Base-by-base conservation (phyloP, 2,113 vertebrate genomes). In the Amblyornis subalaris region DNA sequence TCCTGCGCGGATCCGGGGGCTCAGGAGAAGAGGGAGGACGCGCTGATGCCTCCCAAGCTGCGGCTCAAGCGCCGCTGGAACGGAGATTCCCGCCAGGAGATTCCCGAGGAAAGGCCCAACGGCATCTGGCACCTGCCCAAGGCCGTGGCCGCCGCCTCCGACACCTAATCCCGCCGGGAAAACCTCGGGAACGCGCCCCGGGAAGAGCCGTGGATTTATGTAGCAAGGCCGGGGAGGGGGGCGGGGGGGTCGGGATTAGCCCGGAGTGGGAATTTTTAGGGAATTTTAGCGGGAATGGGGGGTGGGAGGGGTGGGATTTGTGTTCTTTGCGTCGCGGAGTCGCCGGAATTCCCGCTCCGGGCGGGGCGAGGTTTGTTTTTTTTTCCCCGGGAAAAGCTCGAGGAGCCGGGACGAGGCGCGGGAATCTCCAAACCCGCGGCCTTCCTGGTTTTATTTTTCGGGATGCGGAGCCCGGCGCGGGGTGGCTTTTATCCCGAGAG, bases 1-100 rank as follows among this genome's bases (percentile, higher is more conserved):
- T 0, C 58, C 0, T 2, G 4, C 0, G 88, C 82, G 3, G 93
- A 95, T 0, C 1, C 26, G 0, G 77, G 35, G 0, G 53, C 6
- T 0, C 96, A 82, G 18, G 97, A 98, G 89, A 97, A 93, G 73
- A 92, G 96, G 22, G 98, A 98, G 44, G 98, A 98, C 3, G 98
- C 98, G 14, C 67, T 97, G 76, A 98, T 98, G 97, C 98, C 98
- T 0, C 98, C 98, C 1, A 98, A 98, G 74, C 97, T 98, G 45
- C 95, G 98, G 10, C 93, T 98, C 35, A 98, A 98, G 35, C 97
- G 98, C 3, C 97, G 97, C 23, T 98, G 98, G 98, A 97, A 98
- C 2, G 98, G 96, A 11, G 65, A 81, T 58, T 81, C 78, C 75
- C 94, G 97, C 4, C 92, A 88, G 8, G 97, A 96, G 1, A 45